These are phyloP conservation scores for Scophthalmus maximus DNA, from an alignment of 2,113 vertebrate genomes.

Conservation along the genomic window DNA sequence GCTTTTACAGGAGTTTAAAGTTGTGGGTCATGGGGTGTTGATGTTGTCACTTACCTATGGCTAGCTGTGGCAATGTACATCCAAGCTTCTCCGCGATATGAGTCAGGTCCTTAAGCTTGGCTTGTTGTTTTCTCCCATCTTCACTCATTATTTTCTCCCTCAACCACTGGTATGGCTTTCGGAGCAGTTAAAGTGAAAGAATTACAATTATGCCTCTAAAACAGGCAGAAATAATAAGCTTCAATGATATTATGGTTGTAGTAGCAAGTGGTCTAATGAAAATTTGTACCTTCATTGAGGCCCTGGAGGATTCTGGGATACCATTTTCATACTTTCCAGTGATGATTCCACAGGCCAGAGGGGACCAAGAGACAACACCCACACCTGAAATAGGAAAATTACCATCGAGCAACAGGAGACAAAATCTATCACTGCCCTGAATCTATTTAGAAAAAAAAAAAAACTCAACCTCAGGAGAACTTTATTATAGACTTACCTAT, in stretches of 20 bases:
- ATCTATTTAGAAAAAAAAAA: not conserved
- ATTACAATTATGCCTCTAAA: conserved; percentile 5
- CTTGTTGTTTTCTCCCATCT: conserved; percentile 94
- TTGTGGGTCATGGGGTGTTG: not conserved
- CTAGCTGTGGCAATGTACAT: conserved; percentile 95
- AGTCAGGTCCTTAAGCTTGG: conserved; percentile 92
- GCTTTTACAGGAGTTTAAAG: not conserved
- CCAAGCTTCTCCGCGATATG: conserved; percentile 92
- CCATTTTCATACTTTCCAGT: conserved; percentile 97
- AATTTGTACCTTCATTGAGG: conserved; percentile 91
- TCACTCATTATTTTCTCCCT: conserved; percentile 95
- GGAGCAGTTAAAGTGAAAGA: not conserved
- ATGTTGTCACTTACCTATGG: conserved; percentile 86
- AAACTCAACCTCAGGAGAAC: not conserved
- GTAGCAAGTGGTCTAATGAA: not conserved
- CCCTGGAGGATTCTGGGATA: conserved; percentile 93
- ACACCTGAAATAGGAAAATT: conserved; percentile 83
- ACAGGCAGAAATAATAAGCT: not conserved
- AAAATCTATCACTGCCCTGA: not conserved
- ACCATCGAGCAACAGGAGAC: not conserved
- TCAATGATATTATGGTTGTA: not conserved
- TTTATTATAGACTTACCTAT: conserved; percentile 85
- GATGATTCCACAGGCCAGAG: conserved; percentile 96
- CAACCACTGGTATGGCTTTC: conserved; percentile 96
- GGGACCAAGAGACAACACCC: conserved; percentile 97